These are phyloP conservation scores for Drosophila rubida DNA, from an alignment of 2,888 invertebrate genomes.

Conservation along the genomic window DNA sequence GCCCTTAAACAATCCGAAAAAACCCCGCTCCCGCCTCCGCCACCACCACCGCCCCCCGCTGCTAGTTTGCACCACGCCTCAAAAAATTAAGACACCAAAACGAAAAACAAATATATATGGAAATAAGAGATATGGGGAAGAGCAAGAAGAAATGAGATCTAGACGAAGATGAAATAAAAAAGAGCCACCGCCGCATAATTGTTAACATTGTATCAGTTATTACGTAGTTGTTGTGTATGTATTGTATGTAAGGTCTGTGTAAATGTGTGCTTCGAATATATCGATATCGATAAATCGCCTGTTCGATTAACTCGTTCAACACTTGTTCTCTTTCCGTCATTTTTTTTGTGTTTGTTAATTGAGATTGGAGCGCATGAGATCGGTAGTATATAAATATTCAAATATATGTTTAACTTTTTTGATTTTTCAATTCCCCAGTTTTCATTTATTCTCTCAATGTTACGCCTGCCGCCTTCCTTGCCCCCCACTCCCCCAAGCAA, in stretches of 20 bases:
- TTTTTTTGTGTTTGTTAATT: not conserved
- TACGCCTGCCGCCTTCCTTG: not conserved
- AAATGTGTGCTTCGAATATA: constrained; percentile 59
- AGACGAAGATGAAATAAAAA: constrained; percentile 16
- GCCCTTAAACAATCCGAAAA: too few relatives aligned
- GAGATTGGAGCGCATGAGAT: constrained; percentile 43
- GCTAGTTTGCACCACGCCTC: constrained; percentile 50
- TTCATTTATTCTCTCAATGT: constrained; percentile 7
- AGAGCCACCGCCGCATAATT: constrained; percentile 77
- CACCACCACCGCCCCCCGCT: constrained; percentile 27
- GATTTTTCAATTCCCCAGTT: not conserved
- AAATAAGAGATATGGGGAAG: constrained; percentile 8
- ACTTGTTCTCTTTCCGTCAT: not conserved
- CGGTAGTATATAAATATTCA: not conserved
- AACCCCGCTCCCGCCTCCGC: constrained; percentile 5
- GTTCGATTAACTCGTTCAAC: constrained; percentile 17
- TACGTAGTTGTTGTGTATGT: constrained; percentile 79
- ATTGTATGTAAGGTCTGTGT: constrained; percentile 64
- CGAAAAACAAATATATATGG: not conserved
- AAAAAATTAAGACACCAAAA: constrained; percentile 33
- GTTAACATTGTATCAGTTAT: constrained; percentile 77
- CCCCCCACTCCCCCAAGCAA: constrained; percentile 2
- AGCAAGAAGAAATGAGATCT: constrained; percentile 6
- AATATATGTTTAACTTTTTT: constrained; percentile 11
- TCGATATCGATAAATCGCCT: constrained; percentile 17